Evolutionary conservation across 2,888 invertebrate genomes (phyloP), one percentile per base, ranked within the genome.

Genomic region (Erebia palarica): DNA sequence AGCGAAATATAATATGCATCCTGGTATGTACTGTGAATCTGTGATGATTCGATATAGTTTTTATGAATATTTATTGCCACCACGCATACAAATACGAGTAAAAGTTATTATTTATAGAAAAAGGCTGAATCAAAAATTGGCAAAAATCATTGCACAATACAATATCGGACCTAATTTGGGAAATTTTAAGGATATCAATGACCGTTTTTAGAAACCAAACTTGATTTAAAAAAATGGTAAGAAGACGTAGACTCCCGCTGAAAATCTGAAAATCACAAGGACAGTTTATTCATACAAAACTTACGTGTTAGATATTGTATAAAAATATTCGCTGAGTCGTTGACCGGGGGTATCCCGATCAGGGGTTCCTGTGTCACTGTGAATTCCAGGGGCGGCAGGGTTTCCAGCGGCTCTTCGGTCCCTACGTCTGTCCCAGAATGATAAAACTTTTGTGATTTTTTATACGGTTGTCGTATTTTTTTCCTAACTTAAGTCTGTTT

Each of bases 291-390:
- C 73, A 70, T 67, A 64, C 68, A 72, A 18, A 79, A 92, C 92
- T 93, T 90, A 93, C 92, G 92, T 88, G 92, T 92, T 61, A 93
- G 80, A 78, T 92, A 93, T 80, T 86, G 86, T 82, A 93, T 93
- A 85, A 84, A 91, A 79, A 89, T 82, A 77, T 83, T 86, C 69
- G 80, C 81, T 69, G 87, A 82, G 65, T 88, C 86, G 85, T 91
- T 90, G 77, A 87, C 83, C 7, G 85, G 81, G 36, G 87, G 89
- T 75, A 85, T 77, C 44, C 82, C 84, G 51, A 84, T 80, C 42
- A 84, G 80, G 64, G 80, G 72, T 64, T 78, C 76, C 73, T 88
- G 85, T 66, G 88, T 86, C 57, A 85, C 82, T 78, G 78, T 73
- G 10, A n/a, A 18, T 68, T 82, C 82, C 76, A 81, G 78, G 55